Percentiles rank a stretch among this genome's conserved stretches.
phyloP scores from a whole-genome alignment of 2,888 invertebrate species.

The Lasiommata megera region DNA sequence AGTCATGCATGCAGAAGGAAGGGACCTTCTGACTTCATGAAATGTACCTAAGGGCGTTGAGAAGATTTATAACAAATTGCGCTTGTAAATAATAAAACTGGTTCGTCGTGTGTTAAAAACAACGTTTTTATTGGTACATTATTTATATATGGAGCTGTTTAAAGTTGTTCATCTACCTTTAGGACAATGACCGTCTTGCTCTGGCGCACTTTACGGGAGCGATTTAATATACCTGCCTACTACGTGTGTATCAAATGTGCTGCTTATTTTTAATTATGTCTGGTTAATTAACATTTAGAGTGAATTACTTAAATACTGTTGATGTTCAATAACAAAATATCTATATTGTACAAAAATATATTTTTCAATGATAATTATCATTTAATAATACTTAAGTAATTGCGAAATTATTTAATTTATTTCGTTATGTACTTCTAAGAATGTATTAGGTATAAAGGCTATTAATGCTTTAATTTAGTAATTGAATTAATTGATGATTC shows the following conservation, averaged over 20 bases:
- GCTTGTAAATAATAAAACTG: neutral
- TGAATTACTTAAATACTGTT: constrained; percentile 6
- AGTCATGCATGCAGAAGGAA: no score
- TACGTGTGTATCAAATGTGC: constrained; percentile 20
- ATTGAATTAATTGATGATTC: no score
- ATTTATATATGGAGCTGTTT: constrained; percentile 32
- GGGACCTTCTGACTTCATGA: no score
- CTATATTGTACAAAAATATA: neutral
- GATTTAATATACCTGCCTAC: constrained; percentile 21
- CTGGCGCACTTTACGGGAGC: constrained; percentile 41
- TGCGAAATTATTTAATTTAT: no score
- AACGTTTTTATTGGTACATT: neutral
- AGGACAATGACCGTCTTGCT: constrained; percentile 52
- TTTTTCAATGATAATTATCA: neutral
- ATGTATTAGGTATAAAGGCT: no score
- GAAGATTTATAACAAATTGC: neutral
- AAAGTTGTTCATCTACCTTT: constrained; percentile 37
- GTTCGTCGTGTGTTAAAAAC: neutral
- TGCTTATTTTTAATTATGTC: constrained; percentile 21
- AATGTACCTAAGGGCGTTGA: neutral
- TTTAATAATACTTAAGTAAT: neutral
- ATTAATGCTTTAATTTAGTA: no score
- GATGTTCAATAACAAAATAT: neutral
- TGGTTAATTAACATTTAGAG: constrained; percentile 23
- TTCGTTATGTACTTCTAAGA: no score